Evolutionary conservation across 2,113 vertebrate genomes (phyloP).

Genomic region (Pseudonaja textilis): DNA sequence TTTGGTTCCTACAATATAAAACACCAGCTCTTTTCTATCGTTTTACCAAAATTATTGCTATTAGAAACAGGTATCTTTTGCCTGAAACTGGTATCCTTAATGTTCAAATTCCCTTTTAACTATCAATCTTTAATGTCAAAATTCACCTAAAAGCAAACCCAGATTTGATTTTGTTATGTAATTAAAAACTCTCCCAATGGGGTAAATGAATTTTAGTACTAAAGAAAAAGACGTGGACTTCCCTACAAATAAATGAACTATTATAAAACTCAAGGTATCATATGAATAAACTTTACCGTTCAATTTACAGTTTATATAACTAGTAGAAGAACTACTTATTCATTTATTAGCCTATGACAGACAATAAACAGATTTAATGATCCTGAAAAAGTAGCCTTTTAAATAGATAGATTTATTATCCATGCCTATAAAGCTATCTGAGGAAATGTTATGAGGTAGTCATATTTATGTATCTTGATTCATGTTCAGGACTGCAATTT

Average conservation of each 20-base stretch:
- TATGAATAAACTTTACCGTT: background rate
- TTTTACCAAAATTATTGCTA: background rate
- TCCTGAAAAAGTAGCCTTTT: background rate
- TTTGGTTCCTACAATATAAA: background rate
- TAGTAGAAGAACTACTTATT: background rate
- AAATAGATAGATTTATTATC: background rate
- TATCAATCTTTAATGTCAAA: background rate
- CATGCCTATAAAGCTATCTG: background rate
- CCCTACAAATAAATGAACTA: background rate
- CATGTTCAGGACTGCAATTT: background rate
- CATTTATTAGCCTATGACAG: background rate
- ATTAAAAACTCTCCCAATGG: background rate
- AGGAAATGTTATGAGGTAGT: background rate
- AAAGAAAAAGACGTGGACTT: background rate
- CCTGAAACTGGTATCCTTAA: background rate
- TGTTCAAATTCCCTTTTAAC: background rate
- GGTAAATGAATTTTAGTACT: background rate
- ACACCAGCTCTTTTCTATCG: background rate
- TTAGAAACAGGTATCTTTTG: background rate
- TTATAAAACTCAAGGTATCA: background rate
- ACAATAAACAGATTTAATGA: background rate
- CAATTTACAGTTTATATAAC: background rate
- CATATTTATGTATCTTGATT: background rate
- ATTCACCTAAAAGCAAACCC: background rate
- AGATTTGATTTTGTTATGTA: background rate